phyloP scores from a whole-genome alignment of 2,888 invertebrate species.

The Allacma fusca region DNA sequence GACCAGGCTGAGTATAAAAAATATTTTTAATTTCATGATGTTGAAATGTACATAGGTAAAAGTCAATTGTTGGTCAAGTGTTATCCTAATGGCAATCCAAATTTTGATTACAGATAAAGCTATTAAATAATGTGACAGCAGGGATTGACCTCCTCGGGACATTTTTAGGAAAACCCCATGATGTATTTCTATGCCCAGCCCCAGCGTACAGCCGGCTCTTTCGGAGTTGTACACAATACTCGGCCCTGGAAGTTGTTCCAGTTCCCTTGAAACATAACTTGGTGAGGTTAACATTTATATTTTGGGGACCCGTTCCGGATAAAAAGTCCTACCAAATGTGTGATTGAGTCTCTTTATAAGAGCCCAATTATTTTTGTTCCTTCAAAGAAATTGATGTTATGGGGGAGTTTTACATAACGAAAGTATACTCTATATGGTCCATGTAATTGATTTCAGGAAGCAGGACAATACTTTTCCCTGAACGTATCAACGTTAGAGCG shows the following conservation, averaged over 20 bases:
- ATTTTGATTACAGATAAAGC: constrained; percentile 27
- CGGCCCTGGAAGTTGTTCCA: constrained; percentile 37
- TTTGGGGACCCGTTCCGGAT: background rate
- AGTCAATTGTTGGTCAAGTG: too few relatives aligned
- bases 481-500: constrained; percentile 44
- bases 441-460: constrained; percentile 38
- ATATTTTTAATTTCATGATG: too few relatives aligned
- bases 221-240: constrained; percentile 34
- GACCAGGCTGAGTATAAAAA: too few relatives aligned
- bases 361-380: background rate
- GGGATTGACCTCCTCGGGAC: constrained; percentile 36
- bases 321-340: background rate
- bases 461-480: constrained; percentile 43
- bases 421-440: too few relatives aligned
- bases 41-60: too few relatives aligned
- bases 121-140: constrained; percentile 41
- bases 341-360: too few relatives aligned
- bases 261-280: constrained; percentile 36
- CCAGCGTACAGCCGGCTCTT: constrained; percentile 41
- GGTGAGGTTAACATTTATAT: background rate
- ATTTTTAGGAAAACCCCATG: constrained; percentile 34
- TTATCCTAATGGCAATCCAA: too few relatives aligned
- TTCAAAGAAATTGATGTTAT: constrained; percentile 1
- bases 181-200: constrained; percentile 41
- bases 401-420: too few relatives aligned